A percentile compares a stretch with the other conserved stretches of the same genome.
These are phyloP conservation scores for Caradrina kadenii DNA, from an alignment of 2,888 invertebrate species.

Conservation along the genomic window DNA sequence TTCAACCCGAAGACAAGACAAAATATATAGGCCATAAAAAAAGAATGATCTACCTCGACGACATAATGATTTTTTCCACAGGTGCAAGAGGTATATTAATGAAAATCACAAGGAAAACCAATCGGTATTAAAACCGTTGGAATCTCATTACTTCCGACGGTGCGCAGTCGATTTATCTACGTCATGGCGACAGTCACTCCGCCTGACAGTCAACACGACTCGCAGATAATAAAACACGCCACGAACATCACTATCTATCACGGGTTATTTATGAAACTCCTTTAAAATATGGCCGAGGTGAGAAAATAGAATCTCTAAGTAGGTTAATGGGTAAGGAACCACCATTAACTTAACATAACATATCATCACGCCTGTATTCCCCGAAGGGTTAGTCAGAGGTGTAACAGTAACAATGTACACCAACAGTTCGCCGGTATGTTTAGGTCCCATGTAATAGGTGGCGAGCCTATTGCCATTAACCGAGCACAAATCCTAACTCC, in stretches of 20 bases:
- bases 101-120: slow-evolving; percentile 61
- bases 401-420: too few species aligned
- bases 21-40: slow-evolving; percentile 24
- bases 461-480: too few species aligned
- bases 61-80: slow-evolving; percentile 45
- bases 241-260: slow-evolving; percentile 69
- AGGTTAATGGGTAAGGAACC: background rate
- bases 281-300: slow-evolving; percentile 60
- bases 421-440: too few species aligned
- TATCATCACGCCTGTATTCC: too few species aligned
- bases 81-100: slow-evolving; percentile 56
- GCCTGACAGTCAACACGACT: slow-evolving; percentile 68
- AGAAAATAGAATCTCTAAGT: slow-evolving; percentile 42
- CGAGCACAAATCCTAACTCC: too few species aligned
- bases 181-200: slow-evolving; percentile 71
- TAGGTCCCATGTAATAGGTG: too few species aligned
- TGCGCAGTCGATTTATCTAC: slow-evolving; percentile 75
- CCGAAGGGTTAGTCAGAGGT: too few species aligned
- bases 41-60: slow-evolving; percentile 20
- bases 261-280: slow-evolving; percentile 64
- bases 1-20: slow-evolving; percentile 2
- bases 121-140: slow-evolving; percentile 66
- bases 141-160: slow-evolving; percentile 69
- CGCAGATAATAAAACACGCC: slow-evolving; percentile 77
- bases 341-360: slow-evolving; percentile 3